A percentile compares a stretch with the other conserved stretches of the same genome.
Conservation (phyloP, 2,888 invertebrate genomes). For the Plusia festucae region DNA sequence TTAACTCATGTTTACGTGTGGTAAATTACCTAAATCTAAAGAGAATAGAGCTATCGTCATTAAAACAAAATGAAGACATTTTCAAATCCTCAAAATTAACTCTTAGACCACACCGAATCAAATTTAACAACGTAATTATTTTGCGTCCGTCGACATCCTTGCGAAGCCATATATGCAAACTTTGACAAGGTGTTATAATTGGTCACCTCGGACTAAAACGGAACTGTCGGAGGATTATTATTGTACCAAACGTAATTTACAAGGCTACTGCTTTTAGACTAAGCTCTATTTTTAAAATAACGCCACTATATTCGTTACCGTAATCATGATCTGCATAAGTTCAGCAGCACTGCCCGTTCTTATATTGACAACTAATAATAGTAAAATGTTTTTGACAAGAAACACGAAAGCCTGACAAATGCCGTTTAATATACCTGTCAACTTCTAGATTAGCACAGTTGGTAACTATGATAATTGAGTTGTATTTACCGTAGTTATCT, state of each 20-base stretch:
- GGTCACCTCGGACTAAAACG: conserved; percentile 14
- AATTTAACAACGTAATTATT: conserved; percentile 26
- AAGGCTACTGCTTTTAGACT: conserved; percentile 13
- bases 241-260: conserved; percentile 28
- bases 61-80: background rate
- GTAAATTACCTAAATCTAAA: background rate
- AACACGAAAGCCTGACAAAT: conserved; percentile 1
- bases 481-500: background rate
- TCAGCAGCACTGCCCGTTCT: background rate
- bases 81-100: background rate
- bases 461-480: background rate
- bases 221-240: conserved; percentile 11
- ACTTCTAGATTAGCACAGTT: background rate
- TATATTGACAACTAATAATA: background rate
- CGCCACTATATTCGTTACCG: too few species aligned
- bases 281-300: background rate
- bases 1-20: background rate
- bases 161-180: conserved; percentile 40
- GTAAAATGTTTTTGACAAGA: background rate
- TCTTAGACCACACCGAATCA: conserved; percentile 36
- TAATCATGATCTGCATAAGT: background rate
- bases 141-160: conserved; percentile 43
- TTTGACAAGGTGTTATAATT: conserved; percentile 23
- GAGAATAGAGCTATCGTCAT: background rate
- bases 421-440: background rate